phyloP scores from a whole-genome alignment of 1,140 invertebrate genomes.

The Sycophaga agraensis region DNA sequence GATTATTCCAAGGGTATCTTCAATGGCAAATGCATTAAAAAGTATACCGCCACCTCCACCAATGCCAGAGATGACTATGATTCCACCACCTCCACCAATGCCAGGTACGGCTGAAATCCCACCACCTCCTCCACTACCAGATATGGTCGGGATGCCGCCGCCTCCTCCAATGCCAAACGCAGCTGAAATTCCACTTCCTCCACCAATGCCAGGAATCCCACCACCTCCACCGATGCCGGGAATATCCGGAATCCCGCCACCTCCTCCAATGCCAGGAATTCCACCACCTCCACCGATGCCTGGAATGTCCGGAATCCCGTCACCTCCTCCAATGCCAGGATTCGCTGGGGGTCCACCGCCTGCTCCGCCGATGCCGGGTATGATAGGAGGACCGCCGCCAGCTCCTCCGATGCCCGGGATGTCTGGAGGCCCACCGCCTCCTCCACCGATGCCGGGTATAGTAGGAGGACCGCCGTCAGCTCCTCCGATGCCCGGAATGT shows the following conservation, averaged over 20 bases:
- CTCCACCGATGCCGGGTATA: conserved; percentile 32
- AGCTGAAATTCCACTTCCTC: too few relatives aligned
- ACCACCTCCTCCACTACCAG: too few relatives aligned
- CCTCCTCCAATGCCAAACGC: too few relatives aligned
- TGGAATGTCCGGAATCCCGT: conserved; percentile 44
- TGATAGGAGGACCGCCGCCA: conserved; percentile 49
- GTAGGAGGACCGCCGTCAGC: conserved; percentile 59
- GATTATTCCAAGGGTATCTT: too few relatives aligned
- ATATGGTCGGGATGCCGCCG: too few relatives aligned
- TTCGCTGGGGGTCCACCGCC: conserved; percentile 33
- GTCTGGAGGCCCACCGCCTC: conserved; percentile 43
- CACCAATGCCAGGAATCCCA: too few relatives aligned
- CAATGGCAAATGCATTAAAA: too few relatives aligned
- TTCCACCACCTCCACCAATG: not conserved
- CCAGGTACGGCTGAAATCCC: too few relatives aligned
- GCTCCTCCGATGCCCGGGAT: conserved; percentile 44
- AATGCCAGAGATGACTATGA: not conserved
- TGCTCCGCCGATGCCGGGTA: conserved; percentile 49
- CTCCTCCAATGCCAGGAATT: too few relatives aligned
- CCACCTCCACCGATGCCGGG: conserved; percentile 50
- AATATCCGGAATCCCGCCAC: conserved; percentile 41
- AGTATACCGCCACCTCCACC: not conserved
- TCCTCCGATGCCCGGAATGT: conserved; percentile 45
- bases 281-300: conserved; percentile 33
- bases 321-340: conserved; percentile 47